Evolutionary conservation across 2,113 vertebrate genomes (phyloP).

Genomic region (Spilogale gracilis): DNA sequence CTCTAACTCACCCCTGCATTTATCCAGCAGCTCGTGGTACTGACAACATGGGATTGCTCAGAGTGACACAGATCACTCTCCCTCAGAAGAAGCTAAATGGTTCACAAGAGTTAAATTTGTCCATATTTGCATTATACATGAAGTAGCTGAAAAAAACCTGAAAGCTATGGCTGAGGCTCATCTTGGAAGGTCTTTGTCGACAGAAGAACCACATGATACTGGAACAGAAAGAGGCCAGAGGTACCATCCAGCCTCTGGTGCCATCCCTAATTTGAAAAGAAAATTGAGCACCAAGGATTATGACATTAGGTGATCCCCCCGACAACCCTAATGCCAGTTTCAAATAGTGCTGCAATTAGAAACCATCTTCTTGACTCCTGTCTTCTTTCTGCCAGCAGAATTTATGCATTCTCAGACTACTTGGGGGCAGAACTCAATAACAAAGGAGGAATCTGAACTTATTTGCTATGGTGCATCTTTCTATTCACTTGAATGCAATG

Average conservation of each 20-base stretch:
- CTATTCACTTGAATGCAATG: not conserved
- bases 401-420: not conserved
- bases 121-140: not conserved
- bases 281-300: not conserved
- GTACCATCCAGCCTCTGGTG: not conserved
- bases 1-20: fast-evolving
- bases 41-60: not conserved
- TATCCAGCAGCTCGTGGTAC: not conserved
- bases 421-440: not conserved
- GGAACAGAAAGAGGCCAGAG: not conserved
- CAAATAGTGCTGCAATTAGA: not conserved
- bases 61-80: not conserved
- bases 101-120: not conserved
- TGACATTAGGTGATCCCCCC: not conserved
- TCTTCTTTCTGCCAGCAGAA: not conserved
- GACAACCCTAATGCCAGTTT: not conserved
- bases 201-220: not conserved
- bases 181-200: not conserved
- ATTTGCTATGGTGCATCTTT: not conserved
- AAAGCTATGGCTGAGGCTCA: not conserved
- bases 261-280: not conserved
- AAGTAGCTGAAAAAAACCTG: not conserved
- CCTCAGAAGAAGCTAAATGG: conserved; percentile 4
- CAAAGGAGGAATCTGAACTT: not conserved
- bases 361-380: not conserved